Base-by-base conservation (phyloP, 1,140 invertebrate species). In the Zaprionus africanus region DNA sequence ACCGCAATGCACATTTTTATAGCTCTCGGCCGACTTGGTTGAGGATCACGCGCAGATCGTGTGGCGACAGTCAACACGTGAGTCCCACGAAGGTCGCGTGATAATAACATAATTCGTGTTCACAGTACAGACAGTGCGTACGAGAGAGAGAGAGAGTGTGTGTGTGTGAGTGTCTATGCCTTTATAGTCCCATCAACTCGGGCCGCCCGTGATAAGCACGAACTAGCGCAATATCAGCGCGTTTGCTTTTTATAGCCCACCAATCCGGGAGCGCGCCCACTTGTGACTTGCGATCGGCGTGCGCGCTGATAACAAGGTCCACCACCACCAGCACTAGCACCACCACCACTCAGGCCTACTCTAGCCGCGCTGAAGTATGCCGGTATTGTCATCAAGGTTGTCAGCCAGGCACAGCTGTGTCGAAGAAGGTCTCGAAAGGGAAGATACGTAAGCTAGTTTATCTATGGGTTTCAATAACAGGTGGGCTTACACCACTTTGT, bases 191-290 rank as follows among this genome's bases (percentile, higher is more conserved):
- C 67, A 66, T 71, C 64, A 63, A 60, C 54, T 77, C 62, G 76
- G 69, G 72, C 59, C 54, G 58, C 43, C 53, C 46, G 79, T 76
- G 83, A 86, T 86, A 86, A 88, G 72, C 56, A 51, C 58, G 62
- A 80, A 87, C 77, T 88, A 79, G 81, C 77, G 86, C 84, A 82
- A 83, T 86, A 86, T 78, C 84, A 87, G 64, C 60, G 65, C 46
- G 41, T 3, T 46, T 46, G 77, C 84, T 86, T 86, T 82, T 86
- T 82, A 87, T 87, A 86, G 83, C 56, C 66, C 66, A 80, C 72
- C 83, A 86, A 86, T 87, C 81, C 62, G 73, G 73, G 67, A 79
- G 66, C 61, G 51, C 46, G 49, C 68, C 61, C 80, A 77, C 77
- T 80, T 68, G 79, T 22, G 67, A 54, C 60, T 71, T 43, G 36